phyloP scores from a whole-genome alignment of 2,797 vertebrate genomes.

The Psittacula derbiana region DNA sequence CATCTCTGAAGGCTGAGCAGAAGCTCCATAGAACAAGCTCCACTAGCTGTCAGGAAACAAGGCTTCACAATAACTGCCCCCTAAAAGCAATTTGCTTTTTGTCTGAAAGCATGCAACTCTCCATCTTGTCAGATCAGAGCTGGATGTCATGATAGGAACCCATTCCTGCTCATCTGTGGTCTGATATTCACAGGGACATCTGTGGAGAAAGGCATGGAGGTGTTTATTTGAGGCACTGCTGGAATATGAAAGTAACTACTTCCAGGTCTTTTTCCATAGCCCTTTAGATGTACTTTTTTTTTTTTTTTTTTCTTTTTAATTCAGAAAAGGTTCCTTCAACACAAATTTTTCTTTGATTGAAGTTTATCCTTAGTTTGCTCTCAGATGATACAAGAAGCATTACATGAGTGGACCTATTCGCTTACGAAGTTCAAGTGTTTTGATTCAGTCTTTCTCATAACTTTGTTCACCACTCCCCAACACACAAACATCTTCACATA shows the following conservation, averaged over 20 bases:
- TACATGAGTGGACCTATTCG: background rate
- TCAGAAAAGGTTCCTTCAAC: background rate
- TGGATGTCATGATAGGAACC: background rate
- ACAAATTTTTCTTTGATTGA: background rate
- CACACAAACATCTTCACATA: fast-evolving
- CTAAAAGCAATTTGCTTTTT: background rate
- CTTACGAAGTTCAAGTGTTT: background rate
- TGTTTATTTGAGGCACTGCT: background rate
- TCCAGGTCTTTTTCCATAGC: background rate
- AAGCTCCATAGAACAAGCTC: background rate
- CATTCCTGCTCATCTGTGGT: background rate
- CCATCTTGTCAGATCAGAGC: background rate
- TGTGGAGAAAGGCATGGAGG: background rate
- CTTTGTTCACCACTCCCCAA: background rate
- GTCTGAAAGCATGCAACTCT: background rate
- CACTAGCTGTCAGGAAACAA: background rate
- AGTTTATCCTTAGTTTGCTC: background rate
- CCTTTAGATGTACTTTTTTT: background rate
- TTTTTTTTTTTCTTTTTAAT: background rate
- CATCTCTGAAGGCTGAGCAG: background rate
- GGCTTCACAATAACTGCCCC: background rate
- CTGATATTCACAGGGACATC: background rate
- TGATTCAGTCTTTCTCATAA: background rate
- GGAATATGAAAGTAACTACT: background rate
- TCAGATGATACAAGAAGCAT: background rate